Evolutionary conservation across 2,888 invertebrate genomes (phyloP).

Genomic region (Lordiphosa andalusiaca): DNA sequence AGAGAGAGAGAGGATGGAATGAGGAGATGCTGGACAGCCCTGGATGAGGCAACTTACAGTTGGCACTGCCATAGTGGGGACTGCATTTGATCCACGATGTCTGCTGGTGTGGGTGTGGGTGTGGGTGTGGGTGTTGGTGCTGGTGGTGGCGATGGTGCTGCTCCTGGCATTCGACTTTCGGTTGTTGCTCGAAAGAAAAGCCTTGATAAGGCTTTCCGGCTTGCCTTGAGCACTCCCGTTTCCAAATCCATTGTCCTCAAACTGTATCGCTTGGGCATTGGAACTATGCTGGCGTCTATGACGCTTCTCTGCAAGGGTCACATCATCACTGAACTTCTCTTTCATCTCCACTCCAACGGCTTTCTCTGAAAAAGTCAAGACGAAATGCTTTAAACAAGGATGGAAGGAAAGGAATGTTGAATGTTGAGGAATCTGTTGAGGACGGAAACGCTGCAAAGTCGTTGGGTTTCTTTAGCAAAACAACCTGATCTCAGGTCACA

Average conservation of each 20-base stretch:
- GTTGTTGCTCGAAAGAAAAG: constrained; percentile 38
- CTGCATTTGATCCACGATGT: no score
- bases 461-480: no score
- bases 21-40: no score
- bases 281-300: constrained; percentile 1
- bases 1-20: no score
- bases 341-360: constrained; percentile 71
- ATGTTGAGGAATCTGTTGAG: no score
- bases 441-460: no score
- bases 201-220: constrained; percentile 47
- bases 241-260: no score
- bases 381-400: constrained; percentile 18
- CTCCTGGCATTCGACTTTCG: constrained; percentile 8
- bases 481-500: no score
- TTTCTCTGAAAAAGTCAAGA: constrained; percentile 69
- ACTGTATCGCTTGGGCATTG: not conserved
- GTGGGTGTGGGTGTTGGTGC: constrained; percentile 10
- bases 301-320: constrained; percentile 85
- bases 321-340: constrained; percentile 90
- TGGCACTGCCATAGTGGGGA: no score
- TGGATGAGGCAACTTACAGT: constrained; percentile 11
- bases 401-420: no score
- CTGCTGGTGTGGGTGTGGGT: constrained; percentile 10
- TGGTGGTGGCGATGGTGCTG: constrained; percentile 7
- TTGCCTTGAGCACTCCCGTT: not conserved